A percentile compares a stretch with the other conserved stretches of the same genome.
Conservation (phyloP, 2,888 invertebrate species). For the Amphipoea oculea region DNA sequence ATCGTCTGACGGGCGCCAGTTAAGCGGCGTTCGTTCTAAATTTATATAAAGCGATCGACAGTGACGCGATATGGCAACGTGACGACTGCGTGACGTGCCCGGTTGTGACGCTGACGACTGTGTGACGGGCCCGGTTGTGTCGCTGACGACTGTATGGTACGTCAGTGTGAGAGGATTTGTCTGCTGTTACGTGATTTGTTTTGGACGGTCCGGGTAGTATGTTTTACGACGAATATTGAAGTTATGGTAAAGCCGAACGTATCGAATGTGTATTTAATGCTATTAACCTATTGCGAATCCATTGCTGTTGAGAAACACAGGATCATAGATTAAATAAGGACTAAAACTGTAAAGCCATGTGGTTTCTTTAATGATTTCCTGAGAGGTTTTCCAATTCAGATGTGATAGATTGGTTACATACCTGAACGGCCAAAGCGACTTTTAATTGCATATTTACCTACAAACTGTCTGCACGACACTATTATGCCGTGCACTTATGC, state of each 20-base stretch:
- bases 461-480: background rate
- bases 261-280: background rate
- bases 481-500: too few relatives aligned
- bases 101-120: slow-evolving; percentile 68
- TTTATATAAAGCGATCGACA: slow-evolving; percentile 85
- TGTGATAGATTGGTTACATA: background rate
- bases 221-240: background rate
- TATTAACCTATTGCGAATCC: background rate
- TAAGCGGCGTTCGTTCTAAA: slow-evolving; percentile 80
- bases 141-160: slow-evolving; percentile 64
- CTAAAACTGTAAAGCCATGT: too few relatives aligned
- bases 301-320: background rate
- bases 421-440: background rate
- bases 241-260: background rate
- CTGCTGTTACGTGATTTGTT: slow-evolving; percentile 23
- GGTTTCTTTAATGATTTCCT: background rate
- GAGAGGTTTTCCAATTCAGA: background rate
- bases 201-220: background rate
- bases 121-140: slow-evolving; percentile 45
- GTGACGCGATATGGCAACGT: slow-evolving; percentile 82
- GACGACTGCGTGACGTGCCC: slow-evolving; percentile 64
- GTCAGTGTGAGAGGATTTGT: slow-evolving; percentile 34
- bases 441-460: background rate
- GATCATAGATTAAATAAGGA: background rate
- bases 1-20: slow-evolving; percentile 80